A percentile compares a stretch with the other conserved stretches of the same genome.
phyloP scores from a whole-genome alignment of 2,888 invertebrate species.

The Dasypogon diadema region DNA sequence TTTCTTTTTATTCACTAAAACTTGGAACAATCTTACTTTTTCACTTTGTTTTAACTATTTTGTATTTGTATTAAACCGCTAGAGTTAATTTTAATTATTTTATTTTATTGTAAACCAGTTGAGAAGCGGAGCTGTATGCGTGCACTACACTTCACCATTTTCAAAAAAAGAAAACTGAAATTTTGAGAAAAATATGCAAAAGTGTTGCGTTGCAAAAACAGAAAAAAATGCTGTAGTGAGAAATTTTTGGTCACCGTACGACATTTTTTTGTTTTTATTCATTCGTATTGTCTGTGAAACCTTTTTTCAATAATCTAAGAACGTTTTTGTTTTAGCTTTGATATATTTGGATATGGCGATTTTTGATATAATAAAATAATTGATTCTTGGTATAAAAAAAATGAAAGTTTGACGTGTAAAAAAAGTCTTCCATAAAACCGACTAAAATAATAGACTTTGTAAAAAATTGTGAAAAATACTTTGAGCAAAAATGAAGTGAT shows the following conservation, averaged over 20 bases:
- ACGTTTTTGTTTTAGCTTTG: constrained; percentile 14
- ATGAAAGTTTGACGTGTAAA: too few relatives aligned
- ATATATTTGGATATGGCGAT: constrained; percentile 21
- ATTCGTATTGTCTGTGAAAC: constrained; percentile 36
- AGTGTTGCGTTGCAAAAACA: too few relatives aligned
- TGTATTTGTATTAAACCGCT: background rate
- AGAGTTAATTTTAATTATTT: too few relatives aligned
- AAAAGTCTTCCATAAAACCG: too few relatives aligned
- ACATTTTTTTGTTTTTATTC: background rate
- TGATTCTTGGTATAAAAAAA: background rate
- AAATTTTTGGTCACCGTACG: background rate
- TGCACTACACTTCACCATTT: background rate
- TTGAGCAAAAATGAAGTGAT: too few relatives aligned
- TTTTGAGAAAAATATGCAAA: too few relatives aligned
- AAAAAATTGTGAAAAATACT: too few relatives aligned
- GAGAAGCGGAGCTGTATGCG: constrained; percentile 1
- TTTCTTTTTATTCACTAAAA: constrained; percentile 7
- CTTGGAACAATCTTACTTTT: constrained; percentile 4
- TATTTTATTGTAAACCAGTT: background rate
- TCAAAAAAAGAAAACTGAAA: too few relatives aligned
- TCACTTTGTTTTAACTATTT: background rate
- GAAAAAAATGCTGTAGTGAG: too few relatives aligned
- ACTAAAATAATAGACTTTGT: too few relatives aligned
- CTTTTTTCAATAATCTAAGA: constrained; percentile 8
- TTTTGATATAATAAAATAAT: background rate